Evolutionary conservation across 2,797 vertebrate species (phyloP), one percentile per base, ranked within the genome.

Genomic region (Falco berigora): DNA sequence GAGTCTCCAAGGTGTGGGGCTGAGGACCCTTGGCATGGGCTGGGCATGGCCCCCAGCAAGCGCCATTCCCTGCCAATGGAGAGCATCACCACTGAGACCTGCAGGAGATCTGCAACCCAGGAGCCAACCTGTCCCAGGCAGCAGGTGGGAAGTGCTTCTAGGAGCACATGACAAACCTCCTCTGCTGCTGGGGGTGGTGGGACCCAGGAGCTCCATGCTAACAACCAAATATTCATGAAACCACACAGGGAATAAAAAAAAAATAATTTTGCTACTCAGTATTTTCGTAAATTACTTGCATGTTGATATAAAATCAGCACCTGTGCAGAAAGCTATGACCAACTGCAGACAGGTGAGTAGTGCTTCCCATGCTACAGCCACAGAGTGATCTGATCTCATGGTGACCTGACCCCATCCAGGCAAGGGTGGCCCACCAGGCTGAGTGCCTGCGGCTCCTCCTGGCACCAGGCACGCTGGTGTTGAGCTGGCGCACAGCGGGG

Each of bases 21-120:
- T 77, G 27, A 4, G 6, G 24, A 17, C 8, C 4, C 21, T 30
- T 1, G 0, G 3, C 6, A 21, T 3, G 64, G 69, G 27, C 66
- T 58, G 49, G 32, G 19, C 38, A 28, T 7, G 28, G 64, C 23
- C 61, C 20, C 38, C 0, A 0, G 82, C 24, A 44, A 62, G 25
- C 5, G 5, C 22, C 32, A 14, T 50, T 4, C 73, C 36, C n/a
- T n/a, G 38, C 38, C 11, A 5, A 14, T 2, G 20, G 25, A 24
- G 16, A 63, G 17, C 53, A 36, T 9, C 12, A 3, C 30, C 62
- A 8, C 59, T 1, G 19, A 28, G 19, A 4, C 22, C 20, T 7
- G 5, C 50, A 63, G 67, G 21, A 34, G 36, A 32, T 21, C 22
- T 28, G 49, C 9, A 24, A 42, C 49, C 8, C 9, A 83, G 40